Evolutionary conservation across 1,140 invertebrate genomes (phyloP), one percentile per base, ranked within the genome.

Genomic region (Drosophila bocki): DNA sequence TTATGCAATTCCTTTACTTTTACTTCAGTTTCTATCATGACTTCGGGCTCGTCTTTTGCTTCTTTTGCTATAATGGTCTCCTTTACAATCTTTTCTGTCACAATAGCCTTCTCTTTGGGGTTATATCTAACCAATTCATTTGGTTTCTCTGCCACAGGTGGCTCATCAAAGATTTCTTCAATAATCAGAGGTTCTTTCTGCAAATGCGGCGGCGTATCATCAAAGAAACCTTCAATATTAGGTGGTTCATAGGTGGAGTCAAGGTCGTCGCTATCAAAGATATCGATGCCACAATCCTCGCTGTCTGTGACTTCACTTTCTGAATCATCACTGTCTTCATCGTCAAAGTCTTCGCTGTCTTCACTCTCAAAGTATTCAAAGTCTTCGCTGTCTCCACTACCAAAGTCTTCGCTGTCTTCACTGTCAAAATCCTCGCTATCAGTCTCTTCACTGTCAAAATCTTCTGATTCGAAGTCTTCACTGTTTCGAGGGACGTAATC

Each of bases 161-260:
- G 15, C 3, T 56, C 63, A 54, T 70, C 67, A 12, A 70, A 68
- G 12, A 70, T 70, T 33, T 70, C 67, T 26, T 70, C 67, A 47
- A 70, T 70, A 13, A 22, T 68, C 5, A 70, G 33, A 8, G 67
- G 67, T 15, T 70, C 67, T 5, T 35, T 68, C 44, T 56, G 22
- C 9, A 47, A 33, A 9, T 53, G 39, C 11, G 37, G 13, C 17
- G 67, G 67, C 22, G 4, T 12, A 2, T 53, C 37, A 6, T 69
- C 67, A 26, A 68, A 51, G 32, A 41, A 50, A 13, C 47, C 61
- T 0, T 69, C 65, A 12, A 67, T 65, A 6, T 5, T 12, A 2
- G 62, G 62, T 3, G 62, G 62, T n/a, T 65, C 62, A 35, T 65
- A 65, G n/a, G 62, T 65, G 1, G 62, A 65, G 33, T 64, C 62